A percentile compares a stretch with the other conserved stretches of the same genome.
phyloP scores from a whole-genome alignment of 1,140 invertebrate species.

The Orius insidiosus region DNA sequence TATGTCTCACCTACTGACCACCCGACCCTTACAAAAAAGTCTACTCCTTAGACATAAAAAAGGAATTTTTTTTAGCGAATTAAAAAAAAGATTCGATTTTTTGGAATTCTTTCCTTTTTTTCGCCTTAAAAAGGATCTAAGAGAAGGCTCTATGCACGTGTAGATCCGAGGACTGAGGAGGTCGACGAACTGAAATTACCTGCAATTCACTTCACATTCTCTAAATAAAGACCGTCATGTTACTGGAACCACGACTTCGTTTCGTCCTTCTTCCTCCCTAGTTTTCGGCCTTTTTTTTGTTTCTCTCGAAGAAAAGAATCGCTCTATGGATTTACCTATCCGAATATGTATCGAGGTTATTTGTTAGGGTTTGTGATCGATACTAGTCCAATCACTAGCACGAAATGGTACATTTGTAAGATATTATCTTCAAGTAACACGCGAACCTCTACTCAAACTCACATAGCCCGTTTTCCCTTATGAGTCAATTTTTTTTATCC shows the following conservation, averaged over 20 bases:
- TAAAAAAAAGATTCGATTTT: too few species aligned
- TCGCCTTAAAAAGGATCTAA: neutral
- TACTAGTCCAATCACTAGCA: slow-evolving; percentile 7
- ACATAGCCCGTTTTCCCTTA: neutral
- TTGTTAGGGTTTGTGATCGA: neutral
- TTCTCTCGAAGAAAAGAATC: neutral
- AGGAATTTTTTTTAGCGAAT: too few species aligned
- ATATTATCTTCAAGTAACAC: slow-evolving; percentile 4
- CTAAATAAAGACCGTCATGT: slow-evolving; percentile 5
- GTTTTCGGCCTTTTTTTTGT: too few species aligned
- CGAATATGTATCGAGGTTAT: slow-evolving; percentile 2
- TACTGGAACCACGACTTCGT: slow-evolving; percentile 1
- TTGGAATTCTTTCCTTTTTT: too few species aligned
- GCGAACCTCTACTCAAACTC: slow-evolving; percentile 2
- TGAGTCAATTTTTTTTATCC: neutral
- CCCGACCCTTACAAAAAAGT: too few species aligned
- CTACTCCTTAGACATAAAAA: too few species aligned
- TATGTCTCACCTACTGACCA: too few species aligned
- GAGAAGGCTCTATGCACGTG: slow-evolving; percentile 2
- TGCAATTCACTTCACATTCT: slow-evolving; percentile 3
- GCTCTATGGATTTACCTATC: slow-evolving; percentile 1
- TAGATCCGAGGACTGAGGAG: neutral
- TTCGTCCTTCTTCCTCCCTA: too few species aligned
- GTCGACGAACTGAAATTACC: slow-evolving; percentile 8
- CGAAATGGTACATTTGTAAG: slow-evolving; percentile 7